Evolutionary conservation across 2,113 vertebrate species (phyloP).

Genomic region (Ammospiza nelsoni): DNA sequence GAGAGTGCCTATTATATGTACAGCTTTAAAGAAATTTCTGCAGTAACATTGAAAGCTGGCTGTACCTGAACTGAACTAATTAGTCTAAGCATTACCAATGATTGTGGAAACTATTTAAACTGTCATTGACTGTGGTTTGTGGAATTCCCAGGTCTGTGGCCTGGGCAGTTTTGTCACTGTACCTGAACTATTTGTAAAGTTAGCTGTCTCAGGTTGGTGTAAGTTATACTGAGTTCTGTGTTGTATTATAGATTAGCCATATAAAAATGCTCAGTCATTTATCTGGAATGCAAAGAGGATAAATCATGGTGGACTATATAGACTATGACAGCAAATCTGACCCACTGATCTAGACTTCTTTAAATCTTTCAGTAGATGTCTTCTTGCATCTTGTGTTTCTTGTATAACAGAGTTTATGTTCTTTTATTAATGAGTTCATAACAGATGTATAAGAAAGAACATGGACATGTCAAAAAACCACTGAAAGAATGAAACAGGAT

Average conservation of each 20-base stretch:
- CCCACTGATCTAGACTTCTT: not conserved
- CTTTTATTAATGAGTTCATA: not conserved
- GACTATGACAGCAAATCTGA: not conserved
- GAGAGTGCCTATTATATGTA: not conserved
- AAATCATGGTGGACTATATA: not conserved
- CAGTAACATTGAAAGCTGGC: not conserved
- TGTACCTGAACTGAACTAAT: not conserved
- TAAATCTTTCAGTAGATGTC: not conserved
- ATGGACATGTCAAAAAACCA: not conserved
- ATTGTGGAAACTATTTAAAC: not conserved
- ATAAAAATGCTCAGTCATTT: not conserved
- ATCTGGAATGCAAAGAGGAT: not conserved
- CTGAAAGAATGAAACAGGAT: not conserved
- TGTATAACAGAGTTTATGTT: not conserved
- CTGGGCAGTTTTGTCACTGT: not conserved
- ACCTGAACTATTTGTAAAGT: not conserved
- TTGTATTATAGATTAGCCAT: not conserved
- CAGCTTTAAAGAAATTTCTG: not conserved
- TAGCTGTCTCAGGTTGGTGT: not conserved
- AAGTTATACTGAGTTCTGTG: not conserved
- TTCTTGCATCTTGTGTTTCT: not conserved
- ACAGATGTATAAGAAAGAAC: not conserved
- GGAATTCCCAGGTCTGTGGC: not conserved
- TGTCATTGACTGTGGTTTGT: not conserved
- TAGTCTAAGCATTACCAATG: not conserved